Evolutionary conservation across 2,888 invertebrate genomes (phyloP).

Genomic region (Lepidonotus clava): DNA sequence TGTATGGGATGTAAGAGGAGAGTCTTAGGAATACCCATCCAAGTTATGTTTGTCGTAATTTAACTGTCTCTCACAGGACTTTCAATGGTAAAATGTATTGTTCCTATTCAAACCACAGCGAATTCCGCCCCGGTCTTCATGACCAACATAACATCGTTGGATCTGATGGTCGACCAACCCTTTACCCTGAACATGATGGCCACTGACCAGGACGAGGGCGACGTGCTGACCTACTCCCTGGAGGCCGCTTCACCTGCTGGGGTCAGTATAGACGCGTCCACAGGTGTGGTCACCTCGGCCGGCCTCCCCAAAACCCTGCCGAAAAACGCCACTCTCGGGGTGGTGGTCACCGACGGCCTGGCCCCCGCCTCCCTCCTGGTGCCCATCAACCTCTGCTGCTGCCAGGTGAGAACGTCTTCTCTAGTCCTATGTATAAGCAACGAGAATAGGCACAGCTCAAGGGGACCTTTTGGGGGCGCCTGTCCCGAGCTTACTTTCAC

Average conservation of each 20-base stretch:
- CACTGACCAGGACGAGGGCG: neutral
- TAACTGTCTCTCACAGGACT: too few relatives aligned
- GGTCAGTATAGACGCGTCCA: neutral
- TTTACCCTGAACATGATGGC: neutral
- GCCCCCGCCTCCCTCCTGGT: neutral
- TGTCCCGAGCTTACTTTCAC: too few relatives aligned
- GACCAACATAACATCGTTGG: neutral
- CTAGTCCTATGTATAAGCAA: too few relatives aligned
- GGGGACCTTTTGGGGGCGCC: too few relatives aligned
- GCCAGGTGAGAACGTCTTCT: slow-evolving; percentile 35
- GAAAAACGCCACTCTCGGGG: neutral
- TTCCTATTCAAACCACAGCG: neutral
- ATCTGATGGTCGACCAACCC: neutral
- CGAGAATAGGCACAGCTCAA: too few relatives aligned
- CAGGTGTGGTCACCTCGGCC: neutral
- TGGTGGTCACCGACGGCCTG: neutral
- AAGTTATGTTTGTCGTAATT: too few relatives aligned
- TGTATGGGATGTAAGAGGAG: too few relatives aligned
- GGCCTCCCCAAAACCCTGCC: neutral
- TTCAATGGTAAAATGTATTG: too few relatives aligned
- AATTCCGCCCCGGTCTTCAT: neutral
- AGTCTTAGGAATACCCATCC: too few relatives aligned
- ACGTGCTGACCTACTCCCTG: neutral
- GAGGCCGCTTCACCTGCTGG: slow-evolving; percentile 1
- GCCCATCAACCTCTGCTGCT: neutral